Conservation (phyloP, 2,113 vertebrate genomes). For the Uropsilus gracilis region DNA sequence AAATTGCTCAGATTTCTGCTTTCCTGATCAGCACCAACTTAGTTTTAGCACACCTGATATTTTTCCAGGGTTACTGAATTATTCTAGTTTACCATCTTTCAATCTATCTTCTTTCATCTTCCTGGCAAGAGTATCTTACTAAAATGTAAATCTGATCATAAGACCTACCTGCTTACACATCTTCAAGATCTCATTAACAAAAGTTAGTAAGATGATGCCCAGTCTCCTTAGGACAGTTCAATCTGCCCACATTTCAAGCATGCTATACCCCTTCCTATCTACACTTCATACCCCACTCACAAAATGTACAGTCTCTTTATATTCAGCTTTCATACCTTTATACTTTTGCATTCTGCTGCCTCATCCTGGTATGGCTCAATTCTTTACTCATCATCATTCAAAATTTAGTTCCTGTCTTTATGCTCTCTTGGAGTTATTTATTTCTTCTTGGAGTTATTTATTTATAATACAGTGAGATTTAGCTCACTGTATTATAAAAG, state of each 20-base stretch:
- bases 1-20: neutral
- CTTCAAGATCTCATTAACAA: neutral
- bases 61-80: neutral
- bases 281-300: neutral
- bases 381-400: neutral
- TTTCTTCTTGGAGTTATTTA: slow-evolving; percentile 45
- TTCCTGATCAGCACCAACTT: neutral
- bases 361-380: neutral
- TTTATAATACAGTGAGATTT: slow-evolving; percentile 41
- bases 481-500: slow-evolving; percentile 10
- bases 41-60: neutral
- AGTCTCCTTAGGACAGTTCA: neutral
- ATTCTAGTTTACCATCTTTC: neutral
- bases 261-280: neutral
- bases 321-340: neutral
- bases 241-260: slow-evolving; percentile 17
- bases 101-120: neutral
- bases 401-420: neutral
- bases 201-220: neutral
- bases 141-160: neutral
- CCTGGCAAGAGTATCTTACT: neutral
- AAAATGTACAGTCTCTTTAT: neutral
- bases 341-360: neutral
- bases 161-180: neutral
- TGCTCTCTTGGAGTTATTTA: slow-evolving; percentile 12